Conservation (phyloP, 2,888 invertebrate species). For the Synergus umbraculus region DNA sequence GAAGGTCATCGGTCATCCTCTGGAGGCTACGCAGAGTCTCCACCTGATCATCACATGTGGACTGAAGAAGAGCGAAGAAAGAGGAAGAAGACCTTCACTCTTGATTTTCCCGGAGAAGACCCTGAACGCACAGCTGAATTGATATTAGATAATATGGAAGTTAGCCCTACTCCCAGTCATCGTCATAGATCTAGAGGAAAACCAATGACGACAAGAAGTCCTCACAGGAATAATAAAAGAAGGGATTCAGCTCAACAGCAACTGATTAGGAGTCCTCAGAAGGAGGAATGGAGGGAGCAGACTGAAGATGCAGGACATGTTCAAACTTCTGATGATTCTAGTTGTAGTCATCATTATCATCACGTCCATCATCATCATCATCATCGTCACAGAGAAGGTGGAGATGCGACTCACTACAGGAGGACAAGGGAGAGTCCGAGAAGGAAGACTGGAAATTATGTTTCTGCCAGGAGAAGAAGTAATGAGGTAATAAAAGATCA, state of each 20-base stretch:
- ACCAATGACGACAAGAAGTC: constrained; percentile 53
- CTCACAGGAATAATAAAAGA: constrained; percentile 52
- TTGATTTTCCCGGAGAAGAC: constrained; percentile 84
- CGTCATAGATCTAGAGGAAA: constrained; percentile 62
- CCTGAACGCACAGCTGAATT: constrained; percentile 59
- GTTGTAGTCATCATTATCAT: constrained; percentile 76
- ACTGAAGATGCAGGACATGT: constrained; percentile 80
- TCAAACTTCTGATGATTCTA: constrained; percentile 82
- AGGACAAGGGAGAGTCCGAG: constrained; percentile 80
- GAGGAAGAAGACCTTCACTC: constrained; percentile 86
- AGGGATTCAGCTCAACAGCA: constrained; percentile 68
- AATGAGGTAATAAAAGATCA: constrained; percentile 67
- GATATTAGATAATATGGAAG: constrained; percentile 59
- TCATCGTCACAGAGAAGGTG: constrained; percentile 65
- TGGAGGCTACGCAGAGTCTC: constrained; percentile 74
- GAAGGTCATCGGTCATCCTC: constrained; percentile 72
- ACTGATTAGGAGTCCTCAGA: constrained; percentile 74
- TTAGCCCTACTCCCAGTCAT: constrained; percentile 70
- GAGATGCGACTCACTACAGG: constrained; percentile 54
- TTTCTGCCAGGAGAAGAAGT: constrained; percentile 78
- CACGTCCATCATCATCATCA: constrained; percentile 70
- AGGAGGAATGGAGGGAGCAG: constrained; percentile 79
- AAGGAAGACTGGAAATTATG: constrained; percentile 81
- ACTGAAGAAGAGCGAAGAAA: constrained; percentile 85
- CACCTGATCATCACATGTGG: constrained; percentile 77